A percentile compares a stretch with the other conserved stretches of the same genome.
These are phyloP conservation scores for Micoletzkya japonica DNA, from an alignment of 2,888 invertebrate species.

Conservation along the genomic window DNA sequence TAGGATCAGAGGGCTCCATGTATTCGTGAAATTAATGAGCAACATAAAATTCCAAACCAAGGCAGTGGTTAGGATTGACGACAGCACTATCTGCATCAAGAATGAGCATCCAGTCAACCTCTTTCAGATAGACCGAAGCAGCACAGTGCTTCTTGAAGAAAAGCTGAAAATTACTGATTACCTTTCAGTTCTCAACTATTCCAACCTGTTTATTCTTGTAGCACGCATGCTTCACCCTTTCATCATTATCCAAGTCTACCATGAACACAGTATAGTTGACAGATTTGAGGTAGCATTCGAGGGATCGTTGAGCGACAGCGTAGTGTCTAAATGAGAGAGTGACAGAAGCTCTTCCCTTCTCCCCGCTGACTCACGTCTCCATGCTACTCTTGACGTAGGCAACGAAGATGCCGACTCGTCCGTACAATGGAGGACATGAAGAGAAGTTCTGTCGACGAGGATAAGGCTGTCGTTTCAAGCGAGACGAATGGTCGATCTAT, in stretches of 20 bases:
- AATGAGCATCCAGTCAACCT: constrained; percentile 62
- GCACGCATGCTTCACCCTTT: constrained; percentile 43
- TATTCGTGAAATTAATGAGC: not conserved
- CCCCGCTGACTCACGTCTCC: constrained; percentile 33
- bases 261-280: constrained; percentile 53
- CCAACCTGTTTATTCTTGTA: constrained; percentile 48
- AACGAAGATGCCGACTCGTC: constrained; percentile 48
- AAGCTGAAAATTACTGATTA: constrained; percentile 38
- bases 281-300: constrained; percentile 56
- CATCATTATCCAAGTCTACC: constrained; percentile 55
- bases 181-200: not conserved
- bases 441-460: constrained; percentile 40
- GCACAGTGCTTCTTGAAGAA: constrained; percentile 63
- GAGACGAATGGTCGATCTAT: constrained; percentile 17
- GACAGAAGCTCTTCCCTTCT: not conserved
- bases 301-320: constrained; percentile 52
- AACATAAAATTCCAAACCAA: constrained; percentile 27
- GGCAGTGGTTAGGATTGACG: constrained; percentile 63
- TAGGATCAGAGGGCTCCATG: not conserved
- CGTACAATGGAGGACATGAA: constrained; percentile 43
- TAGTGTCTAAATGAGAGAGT: constrained; percentile 48
- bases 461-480: constrained; percentile 5
- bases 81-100: constrained; percentile 60
- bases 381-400: constrained; percentile 43
- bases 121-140: constrained; percentile 56